Evolutionary conservation across 2,888 invertebrate genomes (phyloP).

Genomic region (Coenonympha arcania): DNA sequence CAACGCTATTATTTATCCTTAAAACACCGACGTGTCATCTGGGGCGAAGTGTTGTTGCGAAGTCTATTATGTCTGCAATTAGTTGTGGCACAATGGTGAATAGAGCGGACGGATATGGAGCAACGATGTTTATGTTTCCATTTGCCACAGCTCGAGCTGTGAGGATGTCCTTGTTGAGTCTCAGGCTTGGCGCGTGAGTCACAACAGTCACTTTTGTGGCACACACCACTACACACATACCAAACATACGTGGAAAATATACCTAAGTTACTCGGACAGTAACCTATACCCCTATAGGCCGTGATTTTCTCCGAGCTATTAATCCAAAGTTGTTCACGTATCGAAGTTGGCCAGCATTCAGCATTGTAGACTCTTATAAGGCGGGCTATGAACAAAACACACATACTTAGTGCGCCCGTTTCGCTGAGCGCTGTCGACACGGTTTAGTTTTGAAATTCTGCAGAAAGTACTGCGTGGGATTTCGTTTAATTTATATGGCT

Average conservation of each 20-base stretch:
- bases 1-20: slow-evolving; percentile 44
- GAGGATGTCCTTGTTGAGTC: slow-evolving; percentile 66
- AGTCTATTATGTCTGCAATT: slow-evolving; percentile 65
- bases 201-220: slow-evolving; percentile 53
- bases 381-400: slow-evolving; percentile 15
- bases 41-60: slow-evolving; percentile 56
- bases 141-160: slow-evolving; percentile 51
- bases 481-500: slow-evolving; percentile 10
- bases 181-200: slow-evolving; percentile 51
- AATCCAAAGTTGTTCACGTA: slow-evolving; percentile 9
- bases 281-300: no score
- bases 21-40: slow-evolving; percentile 61
- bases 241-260: slow-evolving; percentile 28
- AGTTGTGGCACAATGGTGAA: slow-evolving; percentile 69
- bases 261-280: slow-evolving; percentile 17
- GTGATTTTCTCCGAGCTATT: slow-evolving; percentile 26
- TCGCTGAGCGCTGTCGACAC: slow-evolving; percentile 21
- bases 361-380: slow-evolving; percentile 17
- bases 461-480: slow-evolving; percentile 10
- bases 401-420: slow-evolving; percentile 13
- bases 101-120: slow-evolving; percentile 67
- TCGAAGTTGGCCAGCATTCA: slow-evolving; percentile 16
- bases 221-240: slow-evolving; percentile 46
- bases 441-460: slow-evolving; percentile 20
- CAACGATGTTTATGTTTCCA: slow-evolving; percentile 67